Conservation (phyloP, 2,888 invertebrate genomes). For the Cinara cedri region DNA sequence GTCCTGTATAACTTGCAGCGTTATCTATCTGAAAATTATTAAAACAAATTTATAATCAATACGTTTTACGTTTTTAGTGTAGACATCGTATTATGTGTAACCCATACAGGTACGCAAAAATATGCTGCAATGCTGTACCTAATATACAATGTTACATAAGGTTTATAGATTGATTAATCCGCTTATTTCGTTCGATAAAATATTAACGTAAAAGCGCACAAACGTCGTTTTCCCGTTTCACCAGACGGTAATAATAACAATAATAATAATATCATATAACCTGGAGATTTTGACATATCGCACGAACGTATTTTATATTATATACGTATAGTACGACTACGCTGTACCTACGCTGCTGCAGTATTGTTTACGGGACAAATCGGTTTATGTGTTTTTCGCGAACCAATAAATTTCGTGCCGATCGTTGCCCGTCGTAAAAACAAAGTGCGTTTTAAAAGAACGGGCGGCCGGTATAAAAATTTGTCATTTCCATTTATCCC, state of each 20-base stretch:
- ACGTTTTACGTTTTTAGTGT: no score
- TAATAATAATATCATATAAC: neutral
- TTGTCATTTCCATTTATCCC: slow-evolving; percentile 38
- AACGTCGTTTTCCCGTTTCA: neutral
- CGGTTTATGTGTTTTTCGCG: slow-evolving; percentile 50
- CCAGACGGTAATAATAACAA: no score
- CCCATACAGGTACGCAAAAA: no score
- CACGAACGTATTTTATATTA: neutral
- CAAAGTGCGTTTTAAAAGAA: neutral
- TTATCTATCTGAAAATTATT: no score
- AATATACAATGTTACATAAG: no score
- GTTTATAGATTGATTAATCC: slow-evolving; percentile 4
- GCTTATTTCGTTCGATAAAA: slow-evolving; percentile 37
- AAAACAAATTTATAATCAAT: no score
- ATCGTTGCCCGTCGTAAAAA: slow-evolving; percentile 46
- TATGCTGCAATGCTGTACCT: no score
- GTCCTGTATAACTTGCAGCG: no score
- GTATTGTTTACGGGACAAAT: slow-evolving; percentile 49
- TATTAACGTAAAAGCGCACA: slow-evolving; percentile 34
- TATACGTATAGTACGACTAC: no score
- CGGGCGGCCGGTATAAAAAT: slow-evolving; percentile 3
- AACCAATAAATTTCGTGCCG: slow-evolving; percentile 33
- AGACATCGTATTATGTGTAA: no score
- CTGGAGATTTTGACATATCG: neutral
- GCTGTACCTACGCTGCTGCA: no score